These are phyloP conservation scores for Drosophila yakuba DNA, from an alignment of 1,140 invertebrate genomes.

Conservation along the genomic window DNA sequence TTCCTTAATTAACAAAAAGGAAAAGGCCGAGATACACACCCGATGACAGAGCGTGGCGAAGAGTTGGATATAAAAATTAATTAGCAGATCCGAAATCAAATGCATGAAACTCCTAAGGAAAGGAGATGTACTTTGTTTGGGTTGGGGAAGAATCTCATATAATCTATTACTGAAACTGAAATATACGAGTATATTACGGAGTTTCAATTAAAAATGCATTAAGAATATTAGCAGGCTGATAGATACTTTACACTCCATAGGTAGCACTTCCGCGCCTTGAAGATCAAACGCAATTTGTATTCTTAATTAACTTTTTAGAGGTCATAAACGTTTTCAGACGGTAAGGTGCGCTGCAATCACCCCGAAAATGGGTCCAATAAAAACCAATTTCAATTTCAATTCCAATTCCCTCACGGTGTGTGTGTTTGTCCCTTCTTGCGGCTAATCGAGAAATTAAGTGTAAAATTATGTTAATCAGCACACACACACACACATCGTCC, in stretches of 20 bases:
- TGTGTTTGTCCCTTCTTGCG: conserved; percentile 6
- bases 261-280: conserved; percentile 1
- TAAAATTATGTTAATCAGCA: conserved; percentile 75
- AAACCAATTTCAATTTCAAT: conserved; percentile 12
- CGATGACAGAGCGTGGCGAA: conserved; percentile 58
- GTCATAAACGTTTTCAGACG: conserved; percentile 25
- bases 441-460: conserved; percentile 71
- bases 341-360: conserved; percentile 25
- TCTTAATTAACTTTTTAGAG: conserved; percentile 41
- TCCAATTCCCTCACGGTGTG: neutral
- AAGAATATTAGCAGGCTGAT: neutral
- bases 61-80: conserved; percentile 77
- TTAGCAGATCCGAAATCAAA: conserved; percentile 64
- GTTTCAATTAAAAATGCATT: neutral
- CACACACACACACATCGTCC: conserved; percentile 4
- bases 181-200: no score
- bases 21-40: conserved; percentile 29
- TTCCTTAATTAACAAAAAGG: conserved; percentile 75
- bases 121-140: no score
- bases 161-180: no score
- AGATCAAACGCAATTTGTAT: conserved; percentile 1
- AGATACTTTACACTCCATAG: conserved; percentile 25
- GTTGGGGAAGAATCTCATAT: neutral
- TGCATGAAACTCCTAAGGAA: conserved; percentile 24
- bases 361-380: conserved; percentile 25